Evolutionary conservation across 2,888 invertebrate genomes (phyloP).

Genomic region (Epistrophella euchroma): DNA sequence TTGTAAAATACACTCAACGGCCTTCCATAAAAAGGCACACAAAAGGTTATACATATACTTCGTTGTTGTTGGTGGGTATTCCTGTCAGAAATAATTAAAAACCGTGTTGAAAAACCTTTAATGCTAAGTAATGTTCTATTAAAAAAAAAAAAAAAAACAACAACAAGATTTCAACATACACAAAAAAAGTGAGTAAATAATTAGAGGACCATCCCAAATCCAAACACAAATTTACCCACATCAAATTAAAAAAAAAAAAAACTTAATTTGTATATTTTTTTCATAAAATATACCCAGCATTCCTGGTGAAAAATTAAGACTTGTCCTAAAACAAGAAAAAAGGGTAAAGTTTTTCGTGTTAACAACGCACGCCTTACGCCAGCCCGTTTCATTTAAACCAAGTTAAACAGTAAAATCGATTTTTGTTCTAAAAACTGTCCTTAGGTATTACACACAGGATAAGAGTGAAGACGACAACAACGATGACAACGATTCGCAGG

Average conservation of each 20-base stretch:
- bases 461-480: neutral
- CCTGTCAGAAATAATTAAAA: constrained; percentile 21
- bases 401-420: constrained; percentile 31
- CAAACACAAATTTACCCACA: neutral
- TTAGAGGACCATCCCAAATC: constrained; percentile 19
- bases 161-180: neutral
- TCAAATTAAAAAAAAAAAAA: neutral
- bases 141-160: neutral
- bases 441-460: neutral
- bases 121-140: neutral
- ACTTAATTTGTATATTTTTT: neutral
- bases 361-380: neutral
- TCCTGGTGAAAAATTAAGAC: constrained; percentile 42
- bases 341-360: constrained; percentile 37
- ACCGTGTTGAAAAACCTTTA: constrained; percentile 8
- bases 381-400: constrained; percentile 7
- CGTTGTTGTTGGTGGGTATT: neutral
- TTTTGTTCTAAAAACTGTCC: constrained; percentile 12
- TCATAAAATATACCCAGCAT: constrained; percentile 3
- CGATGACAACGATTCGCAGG: neutral
- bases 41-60: neutral
- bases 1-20: neutral
- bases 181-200: constrained; percentile 14
- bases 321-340: constrained; percentile 32
- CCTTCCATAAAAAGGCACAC: neutral